Conservation (phyloP, 2,888 invertebrate genomes). For the Schrankia costaestrigalis region DNA sequence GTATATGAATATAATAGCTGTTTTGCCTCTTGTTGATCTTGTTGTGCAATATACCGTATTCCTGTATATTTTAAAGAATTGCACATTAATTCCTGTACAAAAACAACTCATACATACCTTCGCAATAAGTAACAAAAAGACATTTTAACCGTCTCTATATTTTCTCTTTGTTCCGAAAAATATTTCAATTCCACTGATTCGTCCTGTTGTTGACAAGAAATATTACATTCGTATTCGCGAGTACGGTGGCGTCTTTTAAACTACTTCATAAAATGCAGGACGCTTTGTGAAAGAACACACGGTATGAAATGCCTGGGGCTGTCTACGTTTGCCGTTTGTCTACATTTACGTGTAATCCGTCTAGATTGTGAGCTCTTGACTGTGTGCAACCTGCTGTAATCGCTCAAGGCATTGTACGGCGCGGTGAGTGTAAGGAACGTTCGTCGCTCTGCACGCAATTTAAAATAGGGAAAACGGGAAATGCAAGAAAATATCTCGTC, state of each 20-base stretch:
- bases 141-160: no score
- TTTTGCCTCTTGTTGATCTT: no score
- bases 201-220: no score
- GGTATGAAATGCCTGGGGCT: slow-evolving; percentile 26
- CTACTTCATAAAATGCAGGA: slow-evolving; percentile 7
- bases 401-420: slow-evolving; percentile 28
- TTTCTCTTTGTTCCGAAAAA: no score
- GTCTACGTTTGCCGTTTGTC: slow-evolving; percentile 23
- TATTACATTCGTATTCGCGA: neutral
- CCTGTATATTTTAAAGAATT: no score
- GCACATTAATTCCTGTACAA: no score
- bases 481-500: slow-evolving; percentile 12
- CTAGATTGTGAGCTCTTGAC: slow-evolving; percentile 33
- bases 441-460: slow-evolving; percentile 15
- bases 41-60: no score
- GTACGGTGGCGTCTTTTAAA: neutral
- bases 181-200: no score
- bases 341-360: slow-evolving; percentile 31
- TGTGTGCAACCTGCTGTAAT: slow-evolving; percentile 27
- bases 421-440: slow-evolving; percentile 4
- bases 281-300: slow-evolving; percentile 11
- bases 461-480: slow-evolving; percentile 19
- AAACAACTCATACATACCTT: no score
- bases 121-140: no score
- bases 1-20: no score